phyloP scores from a whole-genome alignment of 1,140 invertebrate genomes.

The Magallana ariakensis region DNA sequence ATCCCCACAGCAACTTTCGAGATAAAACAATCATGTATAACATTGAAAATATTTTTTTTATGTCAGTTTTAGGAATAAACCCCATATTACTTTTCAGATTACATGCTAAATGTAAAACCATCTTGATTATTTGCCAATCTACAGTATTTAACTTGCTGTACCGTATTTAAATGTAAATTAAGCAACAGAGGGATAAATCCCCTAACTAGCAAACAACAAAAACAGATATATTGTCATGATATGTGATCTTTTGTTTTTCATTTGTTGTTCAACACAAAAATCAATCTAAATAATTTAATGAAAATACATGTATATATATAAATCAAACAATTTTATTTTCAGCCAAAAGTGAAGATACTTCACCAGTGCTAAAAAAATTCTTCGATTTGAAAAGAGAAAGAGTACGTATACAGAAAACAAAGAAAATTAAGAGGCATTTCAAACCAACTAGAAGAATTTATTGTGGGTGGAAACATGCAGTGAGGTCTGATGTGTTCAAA shows the following conservation, averaged over 20 bases:
- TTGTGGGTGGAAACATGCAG: not conserved
- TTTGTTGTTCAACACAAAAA: too few species aligned
- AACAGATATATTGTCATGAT: too few species aligned
- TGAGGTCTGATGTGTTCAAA: not conserved
- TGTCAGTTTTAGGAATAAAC: too few species aligned
- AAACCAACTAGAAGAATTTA: slow-evolving; percentile 2
- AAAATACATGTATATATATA: not conserved
- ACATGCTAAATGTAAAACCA: too few species aligned
- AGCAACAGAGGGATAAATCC: too few species aligned
- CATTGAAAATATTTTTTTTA: too few species aligned
- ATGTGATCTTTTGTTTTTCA: too few species aligned
- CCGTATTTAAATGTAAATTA: not conserved
- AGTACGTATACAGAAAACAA: not conserved
- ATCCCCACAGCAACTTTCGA: too few species aligned
- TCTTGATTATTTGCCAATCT: not conserved
- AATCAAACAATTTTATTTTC: not conserved
- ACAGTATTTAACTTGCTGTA: not conserved
- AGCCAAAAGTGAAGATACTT: slow-evolving; percentile 4
- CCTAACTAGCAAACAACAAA: too few species aligned
- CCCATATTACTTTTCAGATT: too few species aligned
- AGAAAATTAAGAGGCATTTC: not conserved
- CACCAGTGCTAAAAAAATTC: not conserved
- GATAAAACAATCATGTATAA: too few species aligned
- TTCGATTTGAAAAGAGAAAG: not conserved
- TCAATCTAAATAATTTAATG: not conserved